These are phyloP conservation scores for Neodon shergylaensis DNA, from an alignment of 2,113 vertebrate species.

Conservation along the genomic window DNA sequence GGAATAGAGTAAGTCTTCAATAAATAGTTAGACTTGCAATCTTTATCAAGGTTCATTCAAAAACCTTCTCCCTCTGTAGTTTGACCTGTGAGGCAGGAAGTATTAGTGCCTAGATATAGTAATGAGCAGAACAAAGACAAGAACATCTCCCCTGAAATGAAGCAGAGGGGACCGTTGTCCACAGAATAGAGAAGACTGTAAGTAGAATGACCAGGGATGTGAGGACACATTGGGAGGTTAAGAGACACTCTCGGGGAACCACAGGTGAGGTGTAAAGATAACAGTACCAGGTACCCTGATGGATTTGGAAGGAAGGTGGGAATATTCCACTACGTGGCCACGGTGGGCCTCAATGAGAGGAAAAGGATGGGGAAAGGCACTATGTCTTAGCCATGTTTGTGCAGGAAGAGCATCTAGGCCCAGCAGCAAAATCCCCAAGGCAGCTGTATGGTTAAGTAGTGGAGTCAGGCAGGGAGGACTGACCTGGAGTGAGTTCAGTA, in stretches of 20 bases:
- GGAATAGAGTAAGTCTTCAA: neutral
- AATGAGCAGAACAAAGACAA: neutral
- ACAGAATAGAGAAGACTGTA: neutral
- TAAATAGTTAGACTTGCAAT: neutral
- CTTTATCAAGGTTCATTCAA: neutral
- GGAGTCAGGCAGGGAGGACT: neutral
- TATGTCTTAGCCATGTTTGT: neutral
- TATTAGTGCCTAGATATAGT: neutral
- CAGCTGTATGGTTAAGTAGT: rapidly evolving
- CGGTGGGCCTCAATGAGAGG: neutral
- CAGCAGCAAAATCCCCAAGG: neutral
- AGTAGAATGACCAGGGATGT: neutral
- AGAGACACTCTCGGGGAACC: neutral
- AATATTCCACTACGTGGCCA: neutral
- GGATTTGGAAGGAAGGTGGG: neutral
- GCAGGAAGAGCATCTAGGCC: neutral
- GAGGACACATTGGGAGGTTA: neutral
- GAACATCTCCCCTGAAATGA: too few species aligned
- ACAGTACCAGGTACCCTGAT: too few species aligned
- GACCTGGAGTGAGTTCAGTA: rapidly evolving
- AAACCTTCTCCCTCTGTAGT: neutral
- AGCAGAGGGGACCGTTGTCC: neutral
- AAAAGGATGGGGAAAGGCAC: neutral
- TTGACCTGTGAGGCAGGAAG: neutral
- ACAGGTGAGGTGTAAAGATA: neutral